Base-by-base conservation (phyloP, 1,140 invertebrate species). In the Melipona quadrifasciata region DNA sequence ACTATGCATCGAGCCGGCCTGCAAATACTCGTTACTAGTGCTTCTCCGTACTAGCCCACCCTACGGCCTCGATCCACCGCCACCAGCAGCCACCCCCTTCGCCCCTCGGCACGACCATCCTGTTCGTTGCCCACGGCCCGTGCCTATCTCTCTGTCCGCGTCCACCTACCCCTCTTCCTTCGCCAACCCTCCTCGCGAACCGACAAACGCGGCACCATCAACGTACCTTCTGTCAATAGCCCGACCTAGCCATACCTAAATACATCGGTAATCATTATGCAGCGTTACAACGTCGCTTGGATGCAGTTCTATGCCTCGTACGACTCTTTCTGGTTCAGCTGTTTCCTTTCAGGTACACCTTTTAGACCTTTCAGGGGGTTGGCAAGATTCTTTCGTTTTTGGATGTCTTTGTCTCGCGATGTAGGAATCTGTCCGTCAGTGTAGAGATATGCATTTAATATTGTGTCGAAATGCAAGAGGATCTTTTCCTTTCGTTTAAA, bases 11-110 rank as follows among this genome's bases (percentile, higher is more conserved):
- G 93, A 94, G 93, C 92, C 90, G 91, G 89, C 93, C 93, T 93
- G 94, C 94, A 95, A 95, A 95, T 95, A 95, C 94, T 95, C 94
- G 93, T 95, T 95, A 95, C 94, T 92, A 93, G 91, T 93, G 91
- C 91, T 91, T 93, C 92, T 91, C 91, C 88, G 90, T 91, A 87
- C 86, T 84, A 19, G 77, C 75, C 78, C 82, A 74, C 84, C 87
- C 77, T 68, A 39, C 58, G 83, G 81, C 73, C 72, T 84, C 87
- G 82, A 78, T 65, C 83, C 84, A 72, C 84, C 87, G 81, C 75
- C 80, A 84, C 76, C 85, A 82, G 39, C 39, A 47, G 31, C 31
- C n/a, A n/a, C 31, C 39, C 39, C 39, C 6, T 47, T 47, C 8
- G 61, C 84, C 80, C 84, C 81, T 71, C 71, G 85, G 31, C 64